Evolutionary conservation across 2,888 invertebrate species (phyloP).

Genomic region (Hofmannophila pseudospretella): DNA sequence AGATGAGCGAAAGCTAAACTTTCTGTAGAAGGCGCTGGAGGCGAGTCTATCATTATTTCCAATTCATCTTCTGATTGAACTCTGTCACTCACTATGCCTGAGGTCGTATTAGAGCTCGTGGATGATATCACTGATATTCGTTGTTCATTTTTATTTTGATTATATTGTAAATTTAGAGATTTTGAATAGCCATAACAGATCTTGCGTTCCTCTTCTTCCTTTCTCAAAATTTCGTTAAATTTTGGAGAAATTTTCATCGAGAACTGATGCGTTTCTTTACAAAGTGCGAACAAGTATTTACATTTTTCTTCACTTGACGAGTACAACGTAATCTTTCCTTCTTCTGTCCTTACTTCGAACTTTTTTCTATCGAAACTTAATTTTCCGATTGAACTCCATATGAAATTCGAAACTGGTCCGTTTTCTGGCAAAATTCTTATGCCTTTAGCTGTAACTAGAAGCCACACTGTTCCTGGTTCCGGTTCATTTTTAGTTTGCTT

Average conservation of each 20-base stretch:
- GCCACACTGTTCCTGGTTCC: slow-evolving; percentile 88
- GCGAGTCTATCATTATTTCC: slow-evolving; percentile 90
- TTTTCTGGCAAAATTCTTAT: slow-evolving; percentile 90
- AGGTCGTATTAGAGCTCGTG: slow-evolving; percentile 97
- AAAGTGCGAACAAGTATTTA: slow-evolving; percentile 90
- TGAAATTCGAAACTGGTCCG: slow-evolving; percentile 85
- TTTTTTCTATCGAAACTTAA: slow-evolving; percentile 97
- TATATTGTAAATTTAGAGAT: slow-evolving; percentile 78
- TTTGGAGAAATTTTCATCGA: slow-evolving; percentile 94
- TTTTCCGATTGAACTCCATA: slow-evolving; percentile 97
- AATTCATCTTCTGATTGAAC: slow-evolving; percentile 96
- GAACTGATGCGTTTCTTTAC: slow-evolving; percentile 96
- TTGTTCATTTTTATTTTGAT: slow-evolving; percentile 85
- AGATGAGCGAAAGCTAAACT: slow-evolving; percentile 89
- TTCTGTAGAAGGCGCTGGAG: slow-evolving; percentile 91
- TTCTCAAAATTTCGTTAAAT: slow-evolving; percentile 87
- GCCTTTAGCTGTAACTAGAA: slow-evolving; percentile 95
- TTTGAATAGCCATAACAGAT: slow-evolving; percentile 85
- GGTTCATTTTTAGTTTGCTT: slow-evolving; percentile 86
- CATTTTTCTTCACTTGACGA: slow-evolving; percentile 96
- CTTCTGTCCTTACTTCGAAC: slow-evolving; percentile 95
- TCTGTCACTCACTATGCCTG: slow-evolving; percentile 96
- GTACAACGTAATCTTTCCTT: slow-evolving; percentile 92
- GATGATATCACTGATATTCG: slow-evolving; percentile 94
- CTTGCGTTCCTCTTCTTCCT: slow-evolving; percentile 87